Base-by-base conservation (phyloP, 2,113 vertebrate genomes). In the Morone chrysops region DNA sequence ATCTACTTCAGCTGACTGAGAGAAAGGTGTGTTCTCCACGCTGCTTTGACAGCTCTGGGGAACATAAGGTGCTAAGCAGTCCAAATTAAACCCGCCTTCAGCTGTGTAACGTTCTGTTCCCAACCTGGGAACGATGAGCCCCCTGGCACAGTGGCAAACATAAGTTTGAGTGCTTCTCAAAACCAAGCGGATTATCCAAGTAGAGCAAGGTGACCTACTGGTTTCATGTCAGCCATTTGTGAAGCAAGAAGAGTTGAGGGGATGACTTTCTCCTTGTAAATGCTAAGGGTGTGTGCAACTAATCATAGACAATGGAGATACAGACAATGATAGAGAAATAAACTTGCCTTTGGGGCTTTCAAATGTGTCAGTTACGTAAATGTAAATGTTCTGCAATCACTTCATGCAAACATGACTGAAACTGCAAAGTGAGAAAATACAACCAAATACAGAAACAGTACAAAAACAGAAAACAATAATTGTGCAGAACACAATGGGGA, bases 81-180 rank as follows among this genome's bases (percentile, higher is more conserved):
- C 82, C 70, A 89, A 91, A 92, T 93, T 85, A 85, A 90, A 84
- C 56, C 62, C 9, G 60, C 78, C 81, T 78, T 90, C 71, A 78
- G 90, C 74, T 80, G 65, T 53, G 45, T 88, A 87, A 92, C 75
- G 85, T 90, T 83, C 86, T 92, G 92, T 93, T 91, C 93, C 87
- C 54, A 61, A 16, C 61, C 72, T 22, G 79, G 74, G 82, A 72
- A 92, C 74, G 47, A 70, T 8, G 75, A 88, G 85, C 62, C 59
- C 76, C 76, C 74, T 73, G 80, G 82, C 86, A 73, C 66, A 69
- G n/a, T 45, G 78, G 77, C 87, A 86, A 80, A 77, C 31, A 50
- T n/a, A 72, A 83, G 78, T 78, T 36, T 70, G 80, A 85, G 80
- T 69, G 62, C 87, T 84, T 70, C 79, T 84, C 84, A 82, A 70